Base-by-base conservation (phyloP, 2,113 vertebrate species). In the Anguilla japonica region DNA sequence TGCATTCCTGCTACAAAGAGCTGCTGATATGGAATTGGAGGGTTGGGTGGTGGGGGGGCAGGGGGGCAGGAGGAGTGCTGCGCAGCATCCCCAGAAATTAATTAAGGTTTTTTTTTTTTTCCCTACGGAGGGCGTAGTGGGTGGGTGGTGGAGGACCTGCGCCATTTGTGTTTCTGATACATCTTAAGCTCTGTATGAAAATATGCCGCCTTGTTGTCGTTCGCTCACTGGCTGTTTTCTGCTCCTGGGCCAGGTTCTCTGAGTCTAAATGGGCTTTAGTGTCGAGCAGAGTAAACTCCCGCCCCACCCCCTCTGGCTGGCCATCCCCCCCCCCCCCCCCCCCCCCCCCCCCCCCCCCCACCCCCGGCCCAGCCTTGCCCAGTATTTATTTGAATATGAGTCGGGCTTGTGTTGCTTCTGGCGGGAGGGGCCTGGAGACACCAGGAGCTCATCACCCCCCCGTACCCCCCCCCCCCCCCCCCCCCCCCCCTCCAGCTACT, bases 1-100 rank as follows among this genome's bases (percentile, higher is more conserved):
- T 90, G 92, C 93, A 96, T 97, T 96, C 96, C 95, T 94, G 91
- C 91, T 91, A 93, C 93, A 96, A 95, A 95, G 95, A 92, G 82
- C 94, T 71, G 93, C 93, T 94, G 95, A 96, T 95, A 94, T 93
- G 91, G 91, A 80, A 88, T 87, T 85, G 40, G 91, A 91, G 92
- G 91, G 91, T 92, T 89, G 46, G 60, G 3, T 3, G 60, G 60
- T 22, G 18, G 18, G 13, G 56, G 56, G 56, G 0, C 3, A 14
- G 13, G 56, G 56, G 56, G 60, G 60, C 60, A 46, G 13, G 57
- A 14, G 57, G 13, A 18, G 57, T 0, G 57, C 11, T 3, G 57
- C 15, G 3, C 57, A 20, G 57, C 57, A 60, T 60, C 57, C 18
- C 90, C 43, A 46, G 34, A 46, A 1, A 46, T 46, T 46, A 46